These are phyloP conservation scores for Zenarchopterus dispar DNA, from an alignment of 2,797 vertebrate genomes.

Conservation along the genomic window DNA sequence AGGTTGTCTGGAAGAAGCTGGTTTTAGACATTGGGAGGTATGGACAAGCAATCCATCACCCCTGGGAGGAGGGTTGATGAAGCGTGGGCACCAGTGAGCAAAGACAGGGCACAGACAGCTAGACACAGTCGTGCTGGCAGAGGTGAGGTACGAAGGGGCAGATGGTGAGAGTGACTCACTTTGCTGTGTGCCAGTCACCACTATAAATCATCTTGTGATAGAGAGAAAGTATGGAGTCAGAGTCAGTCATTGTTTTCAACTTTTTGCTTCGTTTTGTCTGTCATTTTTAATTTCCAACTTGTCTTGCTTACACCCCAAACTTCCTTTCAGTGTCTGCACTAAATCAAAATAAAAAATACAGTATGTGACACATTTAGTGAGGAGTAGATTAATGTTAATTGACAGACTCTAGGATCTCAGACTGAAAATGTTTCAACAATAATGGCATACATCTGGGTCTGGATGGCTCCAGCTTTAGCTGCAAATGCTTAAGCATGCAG, in stretches of 20 bases:
- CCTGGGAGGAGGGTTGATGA: slow-evolving; percentile 72
- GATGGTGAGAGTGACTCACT: slow-evolving; percentile 82
- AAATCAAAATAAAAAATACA: slow-evolving; percentile 4
- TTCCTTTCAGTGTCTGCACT: slow-evolving; percentile 14
- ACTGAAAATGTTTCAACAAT: neutral
- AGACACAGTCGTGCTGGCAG: slow-evolving; percentile 71
- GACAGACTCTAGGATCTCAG: too few species aligned
- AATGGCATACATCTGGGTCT: slow-evolving; percentile 23
- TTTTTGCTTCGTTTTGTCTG: slow-evolving; percentile 35
- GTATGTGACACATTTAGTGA: slow-evolving; percentile 2
- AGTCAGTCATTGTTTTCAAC: slow-evolving; percentile 45
- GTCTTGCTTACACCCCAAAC: slow-evolving; percentile 12
- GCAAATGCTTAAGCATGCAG: slow-evolving; percentile 31
- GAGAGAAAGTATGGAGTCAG: slow-evolving; percentile 51
- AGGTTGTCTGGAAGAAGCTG: slow-evolving; percentile 69
- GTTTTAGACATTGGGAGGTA: slow-evolving; percentile 71
- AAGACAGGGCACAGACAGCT: slow-evolving; percentile 62
- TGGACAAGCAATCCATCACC: slow-evolving; percentile 72
- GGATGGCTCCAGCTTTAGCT: slow-evolving; percentile 22
- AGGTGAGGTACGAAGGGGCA: slow-evolving; percentile 78
- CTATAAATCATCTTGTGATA: slow-evolving; percentile 66
- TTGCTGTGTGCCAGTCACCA: slow-evolving; percentile 70
- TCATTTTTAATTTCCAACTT: slow-evolving; percentile 13
- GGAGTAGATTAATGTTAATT: too few species aligned
- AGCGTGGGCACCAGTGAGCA: slow-evolving; percentile 65